These are phyloP conservation scores for Coleophora flavipennella DNA, from an alignment of 2,888 invertebrate species.

Conservation along the genomic window DNA sequence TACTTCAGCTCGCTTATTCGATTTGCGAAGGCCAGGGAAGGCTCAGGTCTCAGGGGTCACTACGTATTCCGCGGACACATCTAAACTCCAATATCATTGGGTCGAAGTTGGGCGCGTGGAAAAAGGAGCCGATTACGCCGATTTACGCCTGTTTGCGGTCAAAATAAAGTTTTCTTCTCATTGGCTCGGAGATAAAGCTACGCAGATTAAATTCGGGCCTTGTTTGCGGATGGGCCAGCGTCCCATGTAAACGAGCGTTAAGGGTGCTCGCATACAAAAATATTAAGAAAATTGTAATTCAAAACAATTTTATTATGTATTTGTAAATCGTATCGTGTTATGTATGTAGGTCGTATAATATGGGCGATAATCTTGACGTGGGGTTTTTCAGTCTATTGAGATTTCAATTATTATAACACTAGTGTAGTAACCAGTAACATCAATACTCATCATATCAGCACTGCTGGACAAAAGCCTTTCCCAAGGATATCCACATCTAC, in stretches of 20 bases:
- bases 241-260: constrained; percentile 53
- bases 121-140: constrained; percentile 56
- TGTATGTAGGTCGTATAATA: no score
- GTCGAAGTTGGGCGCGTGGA: constrained; percentile 38
- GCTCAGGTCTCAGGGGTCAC: constrained; percentile 19
- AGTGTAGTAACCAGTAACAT: no score
- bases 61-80: constrained; percentile 50
- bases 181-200: constrained; percentile 53
- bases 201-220: constrained; percentile 60
- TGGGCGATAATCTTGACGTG: no score
- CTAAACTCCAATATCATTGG: constrained; percentile 51
- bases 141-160: constrained; percentile 64
- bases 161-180: constrained; percentile 67
- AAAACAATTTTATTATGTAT: no score
- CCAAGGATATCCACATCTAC: no score
- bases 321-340: no score
- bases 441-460: no score
- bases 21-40: constrained; percentile 20
- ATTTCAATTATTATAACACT: no score
- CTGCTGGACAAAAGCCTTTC: no score
- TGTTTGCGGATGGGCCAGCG: constrained; percentile 49
- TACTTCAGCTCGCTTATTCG: constrained; percentile 24
- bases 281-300: no score
- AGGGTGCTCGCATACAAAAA: constrained; percentile 1
- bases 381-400: no score